Conservation (phyloP, 2,113 vertebrate species). For the Seriola aureovittata region DNA sequence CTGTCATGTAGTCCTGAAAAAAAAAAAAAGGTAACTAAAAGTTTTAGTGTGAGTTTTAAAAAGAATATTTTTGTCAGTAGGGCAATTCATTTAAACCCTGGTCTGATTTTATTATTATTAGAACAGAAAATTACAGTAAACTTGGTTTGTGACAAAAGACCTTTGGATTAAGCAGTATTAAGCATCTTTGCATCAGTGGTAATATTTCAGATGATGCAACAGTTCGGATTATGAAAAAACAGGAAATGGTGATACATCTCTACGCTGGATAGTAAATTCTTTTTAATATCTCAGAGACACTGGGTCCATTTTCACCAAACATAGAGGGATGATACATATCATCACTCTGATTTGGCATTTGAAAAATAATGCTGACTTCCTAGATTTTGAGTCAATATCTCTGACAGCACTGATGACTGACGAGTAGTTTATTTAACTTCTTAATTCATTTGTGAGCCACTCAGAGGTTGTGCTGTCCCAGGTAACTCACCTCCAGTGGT, state of each 20-base stretch:
- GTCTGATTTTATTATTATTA: not conserved
- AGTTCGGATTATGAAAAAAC: no score
- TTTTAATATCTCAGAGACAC: no score
- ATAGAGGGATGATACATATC: no score
- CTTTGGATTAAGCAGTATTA: not conserved
- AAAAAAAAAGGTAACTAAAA: not conserved
- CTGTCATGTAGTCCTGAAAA: conserved; percentile 88
- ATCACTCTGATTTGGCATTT: no score
- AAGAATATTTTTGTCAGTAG: not conserved
- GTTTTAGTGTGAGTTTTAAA: not conserved
- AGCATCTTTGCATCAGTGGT: no score
- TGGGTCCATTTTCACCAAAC: no score
- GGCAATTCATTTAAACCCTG: not conserved
- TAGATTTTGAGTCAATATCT: no score
- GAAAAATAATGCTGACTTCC: no score
- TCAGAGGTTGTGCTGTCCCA: not conserved
- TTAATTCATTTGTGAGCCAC: not conserved
- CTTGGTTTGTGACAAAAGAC: not conserved
- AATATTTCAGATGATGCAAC: no score
- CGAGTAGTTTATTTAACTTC: not conserved
- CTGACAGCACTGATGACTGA: no score
- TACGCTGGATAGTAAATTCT: no score
- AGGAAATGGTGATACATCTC: no score
- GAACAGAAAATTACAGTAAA: not conserved
- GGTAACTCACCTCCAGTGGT: conserved; percentile 85